phyloP scores from a whole-genome alignment of 2,113 vertebrate genomes.

The Verasper variegatus region DNA sequence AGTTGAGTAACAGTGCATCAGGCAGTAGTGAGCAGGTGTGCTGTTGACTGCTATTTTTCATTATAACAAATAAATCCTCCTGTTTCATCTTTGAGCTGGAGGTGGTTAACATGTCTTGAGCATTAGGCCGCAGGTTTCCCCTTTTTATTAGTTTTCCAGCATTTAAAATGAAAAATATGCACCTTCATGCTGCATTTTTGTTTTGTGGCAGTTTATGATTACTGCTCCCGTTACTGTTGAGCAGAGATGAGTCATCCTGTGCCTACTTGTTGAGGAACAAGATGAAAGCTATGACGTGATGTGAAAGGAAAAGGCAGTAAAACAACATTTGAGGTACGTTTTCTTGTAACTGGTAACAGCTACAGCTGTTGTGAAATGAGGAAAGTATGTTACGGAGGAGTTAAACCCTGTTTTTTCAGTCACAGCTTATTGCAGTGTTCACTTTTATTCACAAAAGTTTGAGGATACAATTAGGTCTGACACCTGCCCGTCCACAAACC shows the following conservation, averaged over 20 bases:
- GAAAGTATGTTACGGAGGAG: background rate
- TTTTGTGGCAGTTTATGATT: constrained; percentile 24
- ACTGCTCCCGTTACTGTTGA: constrained; percentile 9
- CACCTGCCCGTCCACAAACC: no score
- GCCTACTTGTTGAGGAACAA: constrained; percentile 28
- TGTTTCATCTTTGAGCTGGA: constrained; percentile 35
- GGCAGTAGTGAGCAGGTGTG: constrained; percentile 61
- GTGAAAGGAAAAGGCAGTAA: constrained; percentile 25
- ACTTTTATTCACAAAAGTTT: no score
- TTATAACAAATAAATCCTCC: constrained; percentile 42
- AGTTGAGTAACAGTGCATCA: constrained; percentile 43
- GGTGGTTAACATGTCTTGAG: constrained; percentile 22
- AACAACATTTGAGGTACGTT: background rate
- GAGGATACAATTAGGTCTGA: no score
- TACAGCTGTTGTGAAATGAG: background rate
- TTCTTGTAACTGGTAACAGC: constrained; percentile 19
- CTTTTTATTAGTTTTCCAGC: constrained; percentile 35
- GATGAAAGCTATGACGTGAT: constrained; percentile 33
- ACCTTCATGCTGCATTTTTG: constrained; percentile 23
- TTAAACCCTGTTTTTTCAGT: background rate
- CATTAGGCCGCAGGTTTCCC: background rate
- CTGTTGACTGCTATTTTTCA: constrained; percentile 49
- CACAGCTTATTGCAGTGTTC: background rate
- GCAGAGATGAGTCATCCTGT: constrained; percentile 30
- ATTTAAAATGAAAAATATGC: constrained; percentile 19